Evolutionary conservation across 2,888 invertebrate species (phyloP).

Genomic region (Girardia tigrina): DNA sequence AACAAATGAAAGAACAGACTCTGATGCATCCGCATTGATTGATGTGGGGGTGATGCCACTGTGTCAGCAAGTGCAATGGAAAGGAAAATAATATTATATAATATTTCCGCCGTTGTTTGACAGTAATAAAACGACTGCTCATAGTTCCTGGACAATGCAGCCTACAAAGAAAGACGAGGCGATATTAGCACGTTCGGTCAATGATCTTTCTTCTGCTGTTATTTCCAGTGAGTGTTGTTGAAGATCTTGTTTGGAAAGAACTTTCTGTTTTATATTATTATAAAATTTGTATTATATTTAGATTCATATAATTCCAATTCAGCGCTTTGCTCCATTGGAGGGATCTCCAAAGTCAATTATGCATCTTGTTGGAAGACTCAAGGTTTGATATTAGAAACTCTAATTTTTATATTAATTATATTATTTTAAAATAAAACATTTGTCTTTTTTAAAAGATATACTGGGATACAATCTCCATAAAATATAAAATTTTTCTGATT

Average conservation of each 20-base stretch:
- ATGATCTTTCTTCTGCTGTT: constrained; percentile 2
- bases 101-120: constrained; percentile 2
- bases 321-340: background rate
- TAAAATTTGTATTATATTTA: background rate
- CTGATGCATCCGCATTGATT: constrained; percentile 1
- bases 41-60: background rate
- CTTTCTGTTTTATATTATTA: background rate
- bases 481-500: too few relatives aligned
- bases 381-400: too few relatives aligned
- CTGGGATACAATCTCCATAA: too few relatives aligned
- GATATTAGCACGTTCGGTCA: constrained; percentile 9
- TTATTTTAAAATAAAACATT: too few relatives aligned
- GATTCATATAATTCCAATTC: background rate
- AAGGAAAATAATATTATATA: constrained; percentile 20
- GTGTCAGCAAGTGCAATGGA: constrained; percentile 23
- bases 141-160: constrained; percentile 20
- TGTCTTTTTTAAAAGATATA: too few relatives aligned
- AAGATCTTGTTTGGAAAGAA: background rate
- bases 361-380: background rate
- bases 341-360: background rate
- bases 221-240: background rate
- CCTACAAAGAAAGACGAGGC: background rate
- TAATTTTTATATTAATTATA: too few relatives aligned
- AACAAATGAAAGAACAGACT: background rate
- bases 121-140: constrained; percentile 8